A percentile compares a stretch with the other conserved stretches of the same genome.
Conservation (phyloP, 2,888 invertebrate species). For the Pyrrhosoma nymphula region DNA sequence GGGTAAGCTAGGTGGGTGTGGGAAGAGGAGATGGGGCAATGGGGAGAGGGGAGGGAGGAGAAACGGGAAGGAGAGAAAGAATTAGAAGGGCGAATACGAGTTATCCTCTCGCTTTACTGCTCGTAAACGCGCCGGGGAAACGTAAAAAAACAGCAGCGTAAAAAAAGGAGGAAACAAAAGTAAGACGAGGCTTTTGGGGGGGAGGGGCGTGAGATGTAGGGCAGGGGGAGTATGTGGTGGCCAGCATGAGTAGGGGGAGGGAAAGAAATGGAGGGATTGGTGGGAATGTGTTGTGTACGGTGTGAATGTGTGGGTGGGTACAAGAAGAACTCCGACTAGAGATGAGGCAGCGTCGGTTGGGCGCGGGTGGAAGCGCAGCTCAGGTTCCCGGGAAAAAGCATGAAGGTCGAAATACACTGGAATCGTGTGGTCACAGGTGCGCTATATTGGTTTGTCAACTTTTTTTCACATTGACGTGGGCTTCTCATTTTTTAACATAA, state of each 20-base stretch:
- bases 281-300: neutral
- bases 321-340: too few species aligned
- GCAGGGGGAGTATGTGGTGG: neutral
- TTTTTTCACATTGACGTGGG: too few species aligned
- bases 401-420: too few species aligned
- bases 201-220: neutral
- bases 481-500: too few species aligned
- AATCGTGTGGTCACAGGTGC: too few species aligned
- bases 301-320: too few species aligned
- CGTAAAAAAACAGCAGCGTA: conserved; percentile 1
- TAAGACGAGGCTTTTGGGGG: neutral
- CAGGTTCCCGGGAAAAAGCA: too few species aligned
- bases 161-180: neutral
- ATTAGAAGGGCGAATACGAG: conserved; percentile 17
- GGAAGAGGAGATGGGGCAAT: neutral
- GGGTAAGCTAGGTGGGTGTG: too few species aligned
- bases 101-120: conserved; percentile 53
- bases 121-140: conserved; percentile 55
- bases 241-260: neutral
- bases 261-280: neutral
- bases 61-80: neutral
- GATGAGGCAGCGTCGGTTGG: too few species aligned
- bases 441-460: too few species aligned
- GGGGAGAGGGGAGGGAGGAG: too few species aligned
- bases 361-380: too few species aligned